Base-by-base conservation (phyloP, 2,888 invertebrate genomes). In the Molanna angustata region DNA sequence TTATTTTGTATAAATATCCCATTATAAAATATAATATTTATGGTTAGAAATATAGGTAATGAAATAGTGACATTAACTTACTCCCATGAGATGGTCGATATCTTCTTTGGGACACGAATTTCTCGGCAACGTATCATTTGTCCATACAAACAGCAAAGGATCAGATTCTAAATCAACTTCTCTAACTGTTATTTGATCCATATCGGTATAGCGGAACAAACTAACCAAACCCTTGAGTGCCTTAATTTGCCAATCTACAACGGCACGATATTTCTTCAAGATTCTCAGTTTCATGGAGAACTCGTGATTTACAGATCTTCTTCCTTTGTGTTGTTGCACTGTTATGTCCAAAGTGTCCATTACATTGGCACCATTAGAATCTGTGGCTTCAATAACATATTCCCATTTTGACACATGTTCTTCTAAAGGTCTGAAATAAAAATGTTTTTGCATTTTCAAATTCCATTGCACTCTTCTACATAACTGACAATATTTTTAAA, bases 121-220 rank as follows among this genome's bases (percentile, higher is more conserved):
- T 43, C 86, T 85, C 0, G 90, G 85, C 61, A 94, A 67, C 4
- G 90, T 88, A 61, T 91, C 92, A 65, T 95, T 95, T 14, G 91
- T 87, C 90, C 90, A 92, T 21, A 83, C 86, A 67, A 82, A 90
- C 62, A 83, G 83, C 61, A 78, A 83, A 64, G 80, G 79, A 64
- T 80, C 82, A 22, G 72, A 78, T 42, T 70, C 72, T 51, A 80
- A 74, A 31, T 85, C 83, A 17, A 84, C 79, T 31, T 80, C 79
- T 43, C 86, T 74, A 1, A 91, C 87, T 0, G 85, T 85, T 58
- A 92, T 80, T 52, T 85, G 82, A 18, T 81, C 80, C 67, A 81
- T 71, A 60, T 85, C 81, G 0, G 79, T 79, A 44, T 78, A 72
- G 27, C 82, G 75, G 69, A 83, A 84, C 2, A 86, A 70, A 48